These are phyloP conservation scores for Hetaerina titia DNA, from an alignment of 2,888 invertebrate genomes.

Conservation along the genomic window DNA sequence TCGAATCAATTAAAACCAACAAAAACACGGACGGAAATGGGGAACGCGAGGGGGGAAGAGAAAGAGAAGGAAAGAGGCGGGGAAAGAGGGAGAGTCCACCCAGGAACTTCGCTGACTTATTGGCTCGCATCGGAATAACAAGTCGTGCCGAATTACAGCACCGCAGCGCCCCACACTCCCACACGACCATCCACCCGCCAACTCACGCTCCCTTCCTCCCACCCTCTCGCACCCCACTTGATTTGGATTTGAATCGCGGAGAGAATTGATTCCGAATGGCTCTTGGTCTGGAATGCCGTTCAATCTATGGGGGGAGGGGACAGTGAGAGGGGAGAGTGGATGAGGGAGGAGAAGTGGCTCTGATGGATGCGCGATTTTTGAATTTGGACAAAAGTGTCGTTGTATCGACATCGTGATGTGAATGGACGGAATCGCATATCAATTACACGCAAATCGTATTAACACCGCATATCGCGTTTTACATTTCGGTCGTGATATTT, in stretches of 20 bases:
- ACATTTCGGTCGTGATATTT: too few species aligned
- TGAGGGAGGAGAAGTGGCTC: too few species aligned
- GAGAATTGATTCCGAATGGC: constrained; percentile 2
- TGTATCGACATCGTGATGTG: too few species aligned
- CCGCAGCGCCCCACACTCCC: neutral
- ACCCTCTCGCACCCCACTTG: neutral
- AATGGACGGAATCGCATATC: too few species aligned
- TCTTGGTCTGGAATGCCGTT: neutral
- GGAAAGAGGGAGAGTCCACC: neutral
- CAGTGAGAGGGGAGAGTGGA: neutral
- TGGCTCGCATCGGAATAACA: constrained; percentile 26
- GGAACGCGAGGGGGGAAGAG: neutral
- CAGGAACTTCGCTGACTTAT: neutral
- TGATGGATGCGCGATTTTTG: too few species aligned
- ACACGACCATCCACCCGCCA: neutral
- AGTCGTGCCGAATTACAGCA: constrained; percentile 22
- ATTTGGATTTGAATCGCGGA: neutral
- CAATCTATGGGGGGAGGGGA: neutral
- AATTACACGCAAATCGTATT: too few species aligned
- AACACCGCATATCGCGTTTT: too few species aligned
- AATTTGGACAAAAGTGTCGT: too few species aligned
- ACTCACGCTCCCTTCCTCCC: neutral
- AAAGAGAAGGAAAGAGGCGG: neutral
- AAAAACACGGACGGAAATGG: neutral
- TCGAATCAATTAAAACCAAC: neutral